phyloP scores from a whole-genome alignment of 2,113 vertebrate species.

The Toxotes chatareus region DNA sequence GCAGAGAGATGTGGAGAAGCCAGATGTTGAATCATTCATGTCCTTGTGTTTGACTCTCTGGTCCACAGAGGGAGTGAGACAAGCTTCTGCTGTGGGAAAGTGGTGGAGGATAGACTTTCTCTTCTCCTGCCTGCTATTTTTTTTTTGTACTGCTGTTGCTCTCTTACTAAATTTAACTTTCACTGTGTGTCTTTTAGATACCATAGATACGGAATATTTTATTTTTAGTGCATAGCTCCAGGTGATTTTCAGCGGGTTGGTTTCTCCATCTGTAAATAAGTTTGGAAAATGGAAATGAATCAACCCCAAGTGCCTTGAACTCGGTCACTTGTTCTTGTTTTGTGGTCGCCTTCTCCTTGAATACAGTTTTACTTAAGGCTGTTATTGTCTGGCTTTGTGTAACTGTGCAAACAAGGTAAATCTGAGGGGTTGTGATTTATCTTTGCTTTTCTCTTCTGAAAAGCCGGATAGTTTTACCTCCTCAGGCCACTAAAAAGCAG shows the following conservation, averaged over 20 bases:
- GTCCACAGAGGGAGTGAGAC: slow-evolving; percentile 48
- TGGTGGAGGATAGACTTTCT: slow-evolving; percentile 13
- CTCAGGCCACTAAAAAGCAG: too few species aligned
- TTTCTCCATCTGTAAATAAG: neutral
- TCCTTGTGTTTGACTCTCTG: slow-evolving; percentile 62
- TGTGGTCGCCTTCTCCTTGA: neutral
- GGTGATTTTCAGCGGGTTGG: neutral
- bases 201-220: neutral
- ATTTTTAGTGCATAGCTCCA: neutral
- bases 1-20: slow-evolving; percentile 48
- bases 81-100: slow-evolving; percentile 32
- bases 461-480: too few species aligned
- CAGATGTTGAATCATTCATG: slow-evolving; percentile 76
- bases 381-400: neutral
- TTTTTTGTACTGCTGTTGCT: neutral
- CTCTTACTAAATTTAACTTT: slow-evolving; percentile 44
- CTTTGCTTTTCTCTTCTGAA: too few species aligned
- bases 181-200: neutral
- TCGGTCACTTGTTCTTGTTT: neutral
- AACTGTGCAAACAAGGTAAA: neutral
- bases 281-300: neutral
- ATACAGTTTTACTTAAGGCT: neutral
- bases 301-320: neutral
- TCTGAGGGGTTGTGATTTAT: neutral
- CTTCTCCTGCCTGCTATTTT: slow-evolving; percentile 9